Base-by-base conservation (phyloP, 1,140 invertebrate genomes). In the Ceratosolen solmsi region DNA sequence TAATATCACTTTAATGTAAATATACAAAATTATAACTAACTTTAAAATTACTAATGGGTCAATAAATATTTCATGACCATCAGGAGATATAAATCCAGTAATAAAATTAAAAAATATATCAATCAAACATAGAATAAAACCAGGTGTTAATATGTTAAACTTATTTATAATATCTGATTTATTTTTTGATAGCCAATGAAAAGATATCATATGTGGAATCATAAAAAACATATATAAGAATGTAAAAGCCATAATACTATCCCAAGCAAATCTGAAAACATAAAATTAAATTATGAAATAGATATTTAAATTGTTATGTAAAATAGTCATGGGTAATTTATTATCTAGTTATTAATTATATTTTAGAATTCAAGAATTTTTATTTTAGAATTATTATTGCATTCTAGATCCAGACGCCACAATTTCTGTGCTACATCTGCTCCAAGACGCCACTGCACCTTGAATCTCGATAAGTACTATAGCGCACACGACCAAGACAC, bases 101-200 rank as follows among this genome's bases (percentile, higher is more conserved):
- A 89, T 79, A 46, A 88, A 89, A 84, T 87, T 89, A 22, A 90
- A 60, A 15, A 84, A 15, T 60, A 89, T 87, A 36, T 90, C 89
- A 0, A 87, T 22, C 11, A 88, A 75, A 27, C 87, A 89, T 17
- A 88, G 11, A 7, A 60, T 22, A 7, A 84, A 87, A 13, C 71
- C 83, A 7, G 87, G 85, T 70, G 84, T 79, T 2, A 87, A 60
- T 13, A 80, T 56, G 25, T 82, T 51, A 72, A 84, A 84, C 33
- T 13, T 68, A 56, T 33, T 27, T n/a, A 65, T 70, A 22, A 41
- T 4, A 58, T 79, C 20, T 2, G 58, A 30, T 30, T 38, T 51
- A 7, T 33, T 9, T 22, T 15, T 84, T 20, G 83, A 83, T 25
- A 90, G 73, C 63, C 85, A 84, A 36, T 86, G 79, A 78, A 89